phyloP scores from a whole-genome alignment of 2,888 invertebrate genomes.

The Prosapia bicincta region DNA sequence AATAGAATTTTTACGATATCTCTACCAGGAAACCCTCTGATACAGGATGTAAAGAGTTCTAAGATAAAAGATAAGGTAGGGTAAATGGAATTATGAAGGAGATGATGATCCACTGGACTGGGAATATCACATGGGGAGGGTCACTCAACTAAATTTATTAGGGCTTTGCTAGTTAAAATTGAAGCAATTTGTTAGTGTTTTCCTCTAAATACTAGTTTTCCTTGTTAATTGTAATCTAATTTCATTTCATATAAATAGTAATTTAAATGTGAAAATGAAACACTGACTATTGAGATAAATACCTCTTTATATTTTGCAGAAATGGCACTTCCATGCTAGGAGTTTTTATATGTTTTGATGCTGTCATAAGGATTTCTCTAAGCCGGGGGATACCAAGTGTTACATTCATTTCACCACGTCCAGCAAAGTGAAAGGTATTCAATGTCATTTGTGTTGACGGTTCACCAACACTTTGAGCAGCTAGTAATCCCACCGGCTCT shows the following conservation, averaged over 20 bases:
- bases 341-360: constrained; percentile 89
- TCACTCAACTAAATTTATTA: too few species aligned
- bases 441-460: constrained; percentile 99
- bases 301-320: constrained; percentile 41
- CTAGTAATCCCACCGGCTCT: constrained; percentile 93
- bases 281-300: background rate
- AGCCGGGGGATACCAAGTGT: constrained; percentile 98
- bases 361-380: constrained; percentile 95
- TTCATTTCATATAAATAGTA: background rate
- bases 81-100: too few species aligned
- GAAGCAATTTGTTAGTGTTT: too few species aligned
- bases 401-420: constrained; percentile 99
- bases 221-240: too few species aligned
- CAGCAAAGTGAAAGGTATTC: constrained; percentile 99
- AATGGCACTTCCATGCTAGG: constrained; percentile 96
- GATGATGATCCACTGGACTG: too few species aligned
- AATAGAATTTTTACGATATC: too few species aligned
- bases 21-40: too few species aligned
- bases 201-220: too few species aligned
- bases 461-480: constrained; percentile 98
- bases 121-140: too few species aligned
- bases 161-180: too few species aligned
- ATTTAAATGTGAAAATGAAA: background rate
- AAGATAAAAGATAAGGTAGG: too few species aligned
- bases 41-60: too few species aligned